phyloP scores from a whole-genome alignment of 2,797 vertebrate species.

The Anguilla obscura region DNA sequence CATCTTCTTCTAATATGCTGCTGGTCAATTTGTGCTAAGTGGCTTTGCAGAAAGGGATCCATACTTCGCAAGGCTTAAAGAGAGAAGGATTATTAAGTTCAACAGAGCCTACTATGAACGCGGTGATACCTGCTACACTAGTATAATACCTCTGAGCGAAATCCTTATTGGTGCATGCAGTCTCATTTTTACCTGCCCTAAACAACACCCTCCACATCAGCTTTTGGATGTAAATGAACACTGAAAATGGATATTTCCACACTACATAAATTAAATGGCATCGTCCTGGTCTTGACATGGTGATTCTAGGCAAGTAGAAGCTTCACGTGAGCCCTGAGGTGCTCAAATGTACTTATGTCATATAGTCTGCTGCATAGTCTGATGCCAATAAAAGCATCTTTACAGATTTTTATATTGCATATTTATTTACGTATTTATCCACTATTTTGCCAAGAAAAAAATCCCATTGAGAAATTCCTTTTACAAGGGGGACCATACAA shows the following conservation, averaged over 20 bases:
- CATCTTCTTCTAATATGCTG: not conserved
- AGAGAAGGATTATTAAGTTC: constrained; percentile 14
- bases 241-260: not conserved
- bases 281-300: not conserved
- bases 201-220: constrained; percentile 30
- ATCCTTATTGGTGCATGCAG: constrained; percentile 34
- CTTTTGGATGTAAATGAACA: not conserved
- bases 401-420: too few species aligned
- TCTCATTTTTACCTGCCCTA: constrained; percentile 43
- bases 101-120: constrained; percentile 10
- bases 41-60: constrained; percentile 4
- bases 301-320: not conserved
- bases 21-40: constrained; percentile 9
- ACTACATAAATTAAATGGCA: not conserved
- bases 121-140: not conserved
- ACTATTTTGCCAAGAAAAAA: too few species aligned
- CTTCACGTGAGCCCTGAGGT: not conserved
- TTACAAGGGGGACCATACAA: too few species aligned
- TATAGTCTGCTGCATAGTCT: not conserved
- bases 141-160: constrained; percentile 1
- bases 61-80: constrained; percentile 28
- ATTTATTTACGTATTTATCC: too few species aligned
- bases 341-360: not conserved
- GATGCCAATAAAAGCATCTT: not conserved
- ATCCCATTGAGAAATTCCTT: too few species aligned